Percentiles rank a stretch among this genome's conserved stretches.
These are phyloP conservation scores for Ricordea florida DNA, from an alignment of 92 coral and sea anemone species.

Conservation along the genomic window DNA sequence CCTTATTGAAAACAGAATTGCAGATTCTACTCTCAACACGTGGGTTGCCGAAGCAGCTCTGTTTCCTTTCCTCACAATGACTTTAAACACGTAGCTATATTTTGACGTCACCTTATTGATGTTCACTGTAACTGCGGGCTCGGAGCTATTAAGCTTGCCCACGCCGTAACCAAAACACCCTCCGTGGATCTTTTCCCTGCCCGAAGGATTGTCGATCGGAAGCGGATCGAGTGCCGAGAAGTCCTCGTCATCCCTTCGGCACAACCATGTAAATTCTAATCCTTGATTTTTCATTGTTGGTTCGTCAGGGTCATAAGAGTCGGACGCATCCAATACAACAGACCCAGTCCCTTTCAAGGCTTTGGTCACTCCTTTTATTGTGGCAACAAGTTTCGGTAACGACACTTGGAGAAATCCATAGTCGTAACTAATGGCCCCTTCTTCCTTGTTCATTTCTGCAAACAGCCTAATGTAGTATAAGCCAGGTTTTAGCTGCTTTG, in stretches of 20 bases:
- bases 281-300: constrained; percentile 9
- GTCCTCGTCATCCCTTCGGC: constrained; percentile 64
- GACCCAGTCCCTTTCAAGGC: constrained; percentile 66
- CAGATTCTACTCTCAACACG: constrained; percentile 52
- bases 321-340: constrained; percentile 49
- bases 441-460: constrained; percentile 74
- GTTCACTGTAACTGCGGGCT: constrained; percentile 28
- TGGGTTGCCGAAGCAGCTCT: constrained; percentile 56
- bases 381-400: constrained; percentile 68
- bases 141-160: constrained; percentile 62
- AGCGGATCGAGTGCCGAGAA: constrained; percentile 42
- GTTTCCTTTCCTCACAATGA: constrained; percentile 53
- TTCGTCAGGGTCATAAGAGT: constrained; percentile 70
- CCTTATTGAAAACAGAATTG: constrained; percentile 67
- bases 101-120: constrained; percentile 40
- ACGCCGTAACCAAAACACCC: constrained; percentile 89
- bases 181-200: constrained; percentile 53
- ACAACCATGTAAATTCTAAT: constrained; percentile 66
- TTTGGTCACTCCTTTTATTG: constrained; percentile 40
- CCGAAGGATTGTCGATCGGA: constrained; percentile 51
- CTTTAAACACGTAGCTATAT: constrained; percentile 48
- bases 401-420: constrained; percentile 68
- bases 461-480: constrained; percentile 52
- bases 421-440: constrained; percentile 69
- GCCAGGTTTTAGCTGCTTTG: constrained; percentile 47